phyloP scores from a whole-genome alignment of 2,113 vertebrate species.

The Bubo bubo region DNA sequence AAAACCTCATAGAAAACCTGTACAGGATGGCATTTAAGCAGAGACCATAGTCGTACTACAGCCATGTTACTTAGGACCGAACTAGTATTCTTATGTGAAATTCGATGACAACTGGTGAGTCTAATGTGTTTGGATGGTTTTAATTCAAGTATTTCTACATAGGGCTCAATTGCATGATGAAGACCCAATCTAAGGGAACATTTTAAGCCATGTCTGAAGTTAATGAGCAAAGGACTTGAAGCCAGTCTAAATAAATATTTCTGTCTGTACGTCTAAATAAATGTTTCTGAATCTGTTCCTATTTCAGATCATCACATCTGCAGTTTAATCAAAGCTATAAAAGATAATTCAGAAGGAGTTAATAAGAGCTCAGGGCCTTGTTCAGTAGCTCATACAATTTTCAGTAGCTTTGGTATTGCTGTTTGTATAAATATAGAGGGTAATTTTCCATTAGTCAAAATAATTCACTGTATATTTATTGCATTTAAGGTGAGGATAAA shows the following conservation, averaged over 20 bases:
- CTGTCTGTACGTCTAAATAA: background rate
- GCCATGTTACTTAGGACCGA: background rate
- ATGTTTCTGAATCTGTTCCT: background rate
- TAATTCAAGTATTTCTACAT: background rate
- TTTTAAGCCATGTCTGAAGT: background rate
- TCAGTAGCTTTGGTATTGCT: background rate
- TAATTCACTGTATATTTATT: background rate
- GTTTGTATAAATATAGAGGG: background rate
- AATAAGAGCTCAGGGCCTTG: background rate
- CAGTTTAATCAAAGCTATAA: background rate
- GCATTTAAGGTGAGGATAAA: no score
- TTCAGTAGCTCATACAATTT: background rate
- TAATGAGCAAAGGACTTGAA: background rate
- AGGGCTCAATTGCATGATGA: background rate
- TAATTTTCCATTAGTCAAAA: background rate
- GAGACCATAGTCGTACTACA: background rate
- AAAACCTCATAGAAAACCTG: background rate
- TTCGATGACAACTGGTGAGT: background rate
- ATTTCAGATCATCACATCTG: background rate
- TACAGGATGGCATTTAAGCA: background rate
- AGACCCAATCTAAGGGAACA: background rate
- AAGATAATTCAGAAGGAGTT: background rate
- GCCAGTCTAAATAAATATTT: background rate
- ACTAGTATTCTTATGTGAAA: background rate
- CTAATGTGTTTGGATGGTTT: background rate